Evolutionary conservation across 2,113 vertebrate genomes (phyloP).

Genomic region (Arenaria interpres): DNA sequence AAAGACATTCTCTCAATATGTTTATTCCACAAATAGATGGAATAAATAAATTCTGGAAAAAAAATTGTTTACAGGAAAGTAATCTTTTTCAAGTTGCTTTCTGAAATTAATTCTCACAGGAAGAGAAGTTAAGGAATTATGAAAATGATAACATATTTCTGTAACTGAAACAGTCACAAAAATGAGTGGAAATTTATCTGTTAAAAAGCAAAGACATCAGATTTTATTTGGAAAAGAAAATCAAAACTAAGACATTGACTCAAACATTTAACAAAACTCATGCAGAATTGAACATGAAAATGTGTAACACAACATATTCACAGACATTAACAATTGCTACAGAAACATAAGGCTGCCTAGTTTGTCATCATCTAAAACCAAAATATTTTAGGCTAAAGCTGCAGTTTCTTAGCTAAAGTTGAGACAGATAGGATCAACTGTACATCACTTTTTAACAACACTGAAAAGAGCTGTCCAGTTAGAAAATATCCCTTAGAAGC

Average conservation of each 20-base stretch:
- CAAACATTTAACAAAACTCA: not conserved
- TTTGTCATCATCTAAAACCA: not conserved
- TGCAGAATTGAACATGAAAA: not conserved
- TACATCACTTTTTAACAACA: not conserved
- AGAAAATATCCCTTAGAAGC: not conserved
- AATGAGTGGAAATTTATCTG: not conserved
- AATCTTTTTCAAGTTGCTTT: not conserved
- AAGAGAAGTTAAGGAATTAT: not conserved
- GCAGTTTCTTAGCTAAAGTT: not conserved
- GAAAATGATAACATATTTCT: not conserved
- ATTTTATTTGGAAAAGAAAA: not conserved
- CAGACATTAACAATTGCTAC: not conserved
- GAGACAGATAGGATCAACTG: not conserved
- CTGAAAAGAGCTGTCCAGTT: not conserved
- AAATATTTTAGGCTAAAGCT: not conserved
- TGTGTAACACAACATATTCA: not conserved
- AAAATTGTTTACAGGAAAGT: not conserved
- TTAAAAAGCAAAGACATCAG: not conserved
- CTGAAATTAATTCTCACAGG: not conserved
- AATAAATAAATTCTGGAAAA: not conserved
- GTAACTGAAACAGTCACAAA: not conserved
- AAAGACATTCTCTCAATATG: not conserved
- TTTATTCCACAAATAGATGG: not conserved
- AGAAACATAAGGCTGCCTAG: not conserved
- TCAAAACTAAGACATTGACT: not conserved